A percentile compares a stretch with the other conserved stretches of the same genome.
Evolutionary conservation across 1,140 invertebrate species (phyloP).

Genomic region (Sitodiplosis mosellana): DNA sequence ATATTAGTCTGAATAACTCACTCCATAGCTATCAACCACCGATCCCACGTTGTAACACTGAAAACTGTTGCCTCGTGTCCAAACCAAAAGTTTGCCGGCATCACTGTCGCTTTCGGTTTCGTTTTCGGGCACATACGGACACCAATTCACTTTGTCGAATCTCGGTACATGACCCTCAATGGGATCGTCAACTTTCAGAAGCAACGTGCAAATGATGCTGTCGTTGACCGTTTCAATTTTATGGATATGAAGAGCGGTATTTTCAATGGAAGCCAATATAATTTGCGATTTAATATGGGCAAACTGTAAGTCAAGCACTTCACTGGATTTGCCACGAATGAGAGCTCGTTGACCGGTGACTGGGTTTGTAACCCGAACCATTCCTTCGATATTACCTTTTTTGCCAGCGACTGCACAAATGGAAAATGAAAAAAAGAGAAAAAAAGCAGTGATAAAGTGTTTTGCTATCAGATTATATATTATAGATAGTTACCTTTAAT

Average conservation of each 20-base stretch:
- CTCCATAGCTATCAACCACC: constrained; percentile 17
- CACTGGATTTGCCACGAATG: constrained; percentile 69
- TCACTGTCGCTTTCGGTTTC: constrained; percentile 51
- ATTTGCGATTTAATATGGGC: constrained; percentile 58
- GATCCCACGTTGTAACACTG: constrained; percentile 19
- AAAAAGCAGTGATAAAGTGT: neutral
- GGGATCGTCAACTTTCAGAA: constrained; percentile 30
- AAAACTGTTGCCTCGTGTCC: constrained; percentile 50
- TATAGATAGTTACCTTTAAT: constrained; percentile 61
- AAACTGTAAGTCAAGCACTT: constrained; percentile 77
- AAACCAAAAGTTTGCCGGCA: constrained; percentile 56
- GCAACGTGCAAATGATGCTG: constrained; percentile 34
- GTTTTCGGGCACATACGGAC: constrained; percentile 66
- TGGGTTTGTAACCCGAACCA: constrained; percentile 64
- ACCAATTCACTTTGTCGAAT: constrained; percentile 59
- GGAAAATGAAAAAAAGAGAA: neutral
- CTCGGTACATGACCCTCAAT: constrained; percentile 15
- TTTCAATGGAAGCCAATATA: constrained; percentile 71
- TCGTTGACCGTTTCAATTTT: constrained; percentile 45
- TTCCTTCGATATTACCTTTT: constrained; percentile 31
- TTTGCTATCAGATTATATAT: too few species aligned
- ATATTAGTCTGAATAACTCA: constrained; percentile 6
- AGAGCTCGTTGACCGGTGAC: constrained; percentile 52
- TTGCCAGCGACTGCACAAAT: neutral
- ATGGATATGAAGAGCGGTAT: constrained; percentile 58